Conservation (phyloP, 1,140 invertebrate species). For the Cyrtorhinus lividipennis region DNA sequence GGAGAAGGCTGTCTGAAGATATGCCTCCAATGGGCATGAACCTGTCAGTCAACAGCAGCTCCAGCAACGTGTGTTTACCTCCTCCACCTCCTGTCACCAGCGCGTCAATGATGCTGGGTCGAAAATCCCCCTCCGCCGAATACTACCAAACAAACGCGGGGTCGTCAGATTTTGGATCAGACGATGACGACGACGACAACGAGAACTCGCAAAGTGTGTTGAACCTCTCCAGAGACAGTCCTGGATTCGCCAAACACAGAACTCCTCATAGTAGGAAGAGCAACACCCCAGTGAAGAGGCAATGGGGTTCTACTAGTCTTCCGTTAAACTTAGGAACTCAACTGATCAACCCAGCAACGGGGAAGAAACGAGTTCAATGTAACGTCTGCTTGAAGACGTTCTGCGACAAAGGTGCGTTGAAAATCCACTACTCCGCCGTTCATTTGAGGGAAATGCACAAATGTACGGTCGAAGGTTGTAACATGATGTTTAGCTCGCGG, state of each 20-base stretch:
- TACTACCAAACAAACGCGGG: conserved; percentile 26
- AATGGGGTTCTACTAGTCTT: conserved; percentile 60
- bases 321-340: conserved; percentile 77
- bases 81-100: conserved; percentile 21
- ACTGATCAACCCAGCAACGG: conserved; percentile 79
- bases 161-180: conserved; percentile 39
- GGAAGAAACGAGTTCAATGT: conserved; percentile 94
- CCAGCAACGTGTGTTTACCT: conserved; percentile 25
- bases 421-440: conserved; percentile 98
- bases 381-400: conserved; percentile 98
- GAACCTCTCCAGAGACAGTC: conserved; percentile 40
- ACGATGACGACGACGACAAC: conserved; percentile 48
- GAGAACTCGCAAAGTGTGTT: conserved; percentile 48
- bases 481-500: conserved; percentile 97
- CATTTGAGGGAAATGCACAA: conserved; percentile 98
- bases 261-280: conserved; percentile 45
- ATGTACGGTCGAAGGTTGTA: conserved; percentile 96
- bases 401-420: conserved; percentile 98
- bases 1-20: conserved; percentile 33
- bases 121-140: conserved; percentile 22
- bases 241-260: conserved; percentile 23
- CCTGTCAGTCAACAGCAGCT: conserved; percentile 34
- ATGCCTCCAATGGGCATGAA: conserved; percentile 42
- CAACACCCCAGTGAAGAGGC: conserved; percentile 73
- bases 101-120: conserved; percentile 29